Evolutionary conservation across 2,888 invertebrate genomes (phyloP).

Genomic region (Yponomeuta cagnagella): DNA sequence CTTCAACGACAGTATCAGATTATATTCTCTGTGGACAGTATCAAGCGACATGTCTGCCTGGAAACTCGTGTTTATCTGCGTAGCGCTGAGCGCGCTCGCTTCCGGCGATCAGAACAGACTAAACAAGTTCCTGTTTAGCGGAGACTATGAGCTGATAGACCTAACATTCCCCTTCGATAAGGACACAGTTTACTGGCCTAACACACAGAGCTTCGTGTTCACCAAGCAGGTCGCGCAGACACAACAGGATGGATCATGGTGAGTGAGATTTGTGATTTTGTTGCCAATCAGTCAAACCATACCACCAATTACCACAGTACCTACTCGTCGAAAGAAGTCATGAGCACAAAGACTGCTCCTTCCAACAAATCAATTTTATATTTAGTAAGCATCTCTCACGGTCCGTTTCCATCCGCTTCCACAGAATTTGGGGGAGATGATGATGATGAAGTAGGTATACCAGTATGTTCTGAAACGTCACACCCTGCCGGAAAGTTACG

Average conservation of each 20-base stretch:
- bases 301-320: neutral
- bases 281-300: neutral
- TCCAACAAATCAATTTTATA: too few relatives aligned
- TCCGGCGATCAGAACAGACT: neutral
- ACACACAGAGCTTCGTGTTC: conserved; percentile 35
- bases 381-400: too few relatives aligned
- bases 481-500: too few relatives aligned
- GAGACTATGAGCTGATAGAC: conserved; percentile 49
- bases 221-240: conserved; percentile 34
- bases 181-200: conserved; percentile 45
- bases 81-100: conserved; percentile 8
- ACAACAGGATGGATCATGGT: conserved; percentile 37
- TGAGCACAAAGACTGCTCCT: too few relatives aligned
- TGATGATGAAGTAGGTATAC: too few relatives aligned
- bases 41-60: conserved; percentile 28
- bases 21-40: too few relatives aligned
- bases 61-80: conserved; percentile 23
- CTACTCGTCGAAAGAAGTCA: neutral
- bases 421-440: too few relatives aligned
- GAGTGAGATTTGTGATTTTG: conserved; percentile 22
- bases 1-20: conserved; percentile 15
- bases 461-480: too few relatives aligned
- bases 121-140: conserved; percentile 33
- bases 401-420: too few relatives aligned
- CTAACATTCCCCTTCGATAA: conserved; percentile 46